phyloP scores from a whole-genome alignment of 1,140 invertebrate genomes.

The Bemisia tabaci region DNA sequence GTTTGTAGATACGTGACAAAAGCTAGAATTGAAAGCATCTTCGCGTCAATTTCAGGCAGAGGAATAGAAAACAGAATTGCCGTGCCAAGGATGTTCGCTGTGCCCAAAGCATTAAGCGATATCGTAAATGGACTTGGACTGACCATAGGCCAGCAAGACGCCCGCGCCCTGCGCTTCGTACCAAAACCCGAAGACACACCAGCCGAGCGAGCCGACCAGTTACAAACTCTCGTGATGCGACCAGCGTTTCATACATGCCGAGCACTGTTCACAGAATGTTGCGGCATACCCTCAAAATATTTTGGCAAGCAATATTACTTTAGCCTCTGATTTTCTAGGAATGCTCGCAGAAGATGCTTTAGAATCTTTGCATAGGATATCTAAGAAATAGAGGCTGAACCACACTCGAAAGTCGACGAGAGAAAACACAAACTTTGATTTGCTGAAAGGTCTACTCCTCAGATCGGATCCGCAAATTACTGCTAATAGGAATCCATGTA shows the following conservation, averaged over 20 bases:
- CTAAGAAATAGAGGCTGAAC: background rate
- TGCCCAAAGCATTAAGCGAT: background rate
- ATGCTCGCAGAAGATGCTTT: background rate
- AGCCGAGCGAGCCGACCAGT: background rate
- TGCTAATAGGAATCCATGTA: background rate
- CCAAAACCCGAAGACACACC: background rate
- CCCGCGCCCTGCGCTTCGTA: background rate
- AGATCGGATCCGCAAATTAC: background rate
- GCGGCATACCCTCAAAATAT: conserved; percentile 16
- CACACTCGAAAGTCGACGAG: background rate
- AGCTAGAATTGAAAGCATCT: background rate
- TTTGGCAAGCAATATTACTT: too few relatives aligned
- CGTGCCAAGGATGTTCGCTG: background rate
- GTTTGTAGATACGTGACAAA: background rate
- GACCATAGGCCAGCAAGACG: background rate
- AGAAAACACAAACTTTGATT: background rate
- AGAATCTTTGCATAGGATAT: background rate
- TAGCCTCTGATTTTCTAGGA: background rate
- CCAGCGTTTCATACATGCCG: too few relatives aligned
- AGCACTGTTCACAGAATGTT: conserved; percentile 24
- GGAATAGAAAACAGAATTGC: background rate
- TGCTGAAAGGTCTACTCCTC: background rate
- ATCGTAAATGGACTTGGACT: background rate
- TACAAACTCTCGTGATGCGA: too few relatives aligned
- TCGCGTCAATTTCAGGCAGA: background rate